Conservation (phyloP, 2,888 invertebrate species). For the Acanthoscelides obtectus region DNA sequence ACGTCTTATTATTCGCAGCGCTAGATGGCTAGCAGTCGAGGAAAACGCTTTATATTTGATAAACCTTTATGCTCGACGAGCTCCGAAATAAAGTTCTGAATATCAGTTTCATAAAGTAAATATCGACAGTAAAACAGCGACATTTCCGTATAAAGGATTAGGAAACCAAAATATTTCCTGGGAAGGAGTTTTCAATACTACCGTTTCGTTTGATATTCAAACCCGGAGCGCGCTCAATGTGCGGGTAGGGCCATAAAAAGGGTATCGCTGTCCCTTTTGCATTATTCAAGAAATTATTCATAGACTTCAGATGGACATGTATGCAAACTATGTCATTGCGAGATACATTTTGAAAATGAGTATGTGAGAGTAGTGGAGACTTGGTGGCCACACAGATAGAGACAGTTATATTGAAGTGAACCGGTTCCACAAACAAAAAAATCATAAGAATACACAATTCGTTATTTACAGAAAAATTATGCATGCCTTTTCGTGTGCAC, state of each 20-base stretch:
- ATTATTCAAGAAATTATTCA: background rate
- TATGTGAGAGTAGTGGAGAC: too few species aligned
- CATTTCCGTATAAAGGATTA: background rate
- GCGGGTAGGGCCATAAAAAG: background rate
- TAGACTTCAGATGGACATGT: background rate
- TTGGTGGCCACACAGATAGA: too few species aligned
- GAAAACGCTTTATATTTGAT: background rate
- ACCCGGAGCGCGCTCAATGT: background rate
- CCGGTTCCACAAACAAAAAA: too few species aligned
- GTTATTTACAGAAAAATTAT: too few species aligned
- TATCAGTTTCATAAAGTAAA: background rate
- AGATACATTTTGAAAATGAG: too few species aligned
- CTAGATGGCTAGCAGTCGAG: background rate
- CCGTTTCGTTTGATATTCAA: background rate
- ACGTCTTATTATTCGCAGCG: background rate
- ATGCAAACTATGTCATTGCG: too few species aligned
- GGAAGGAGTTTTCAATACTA: background rate
- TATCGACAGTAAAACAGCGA: background rate
- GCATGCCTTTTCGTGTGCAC: too few species aligned
- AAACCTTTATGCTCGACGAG: background rate
- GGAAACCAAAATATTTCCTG: background rate
- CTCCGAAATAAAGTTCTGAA: background rate
- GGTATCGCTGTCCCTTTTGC: background rate
- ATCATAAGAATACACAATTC: too few species aligned
- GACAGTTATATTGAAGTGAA: too few species aligned